Base-by-base conservation (phyloP, 1,140 invertebrate species). In the Heliconius eleuchia region DNA sequence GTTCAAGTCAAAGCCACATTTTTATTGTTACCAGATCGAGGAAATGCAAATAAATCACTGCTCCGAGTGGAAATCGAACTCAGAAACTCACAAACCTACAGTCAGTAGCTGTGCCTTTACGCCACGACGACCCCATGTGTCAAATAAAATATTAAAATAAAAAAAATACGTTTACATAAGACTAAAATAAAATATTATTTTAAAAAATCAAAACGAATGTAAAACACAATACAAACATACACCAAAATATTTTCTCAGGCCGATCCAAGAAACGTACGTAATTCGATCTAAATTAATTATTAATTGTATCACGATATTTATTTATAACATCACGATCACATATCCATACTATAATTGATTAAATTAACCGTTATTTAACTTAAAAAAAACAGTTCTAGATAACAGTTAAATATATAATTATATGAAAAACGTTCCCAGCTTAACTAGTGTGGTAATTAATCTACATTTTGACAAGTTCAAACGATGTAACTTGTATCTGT, bases 361-460 rank as follows among this genome's bases (percentile, higher is more conserved):
- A 74, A 80, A 76, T 27, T 76, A 91, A 85, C 84, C 78, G 81
- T 85, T 88, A 84, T 90, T 91, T 90, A 90, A 71, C 70, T 78
- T 71, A 75, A 66, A 75, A 66, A 66, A 66, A 66, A 66, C n/a
- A 30, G 23, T 27, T 13, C 23, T 8, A 66, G 60, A 13, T 27
- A 57, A 23, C 9, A 13, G 27, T 11, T 16, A 8, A 9, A 66
- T 66, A 30, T 66, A 27, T 66, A 66, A 66, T 66, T 66, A 66
- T 27, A 83, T 77, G 85, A 84, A 88, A 85, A 85, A 86, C 84
- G 85, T 89, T 91, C 87, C 85, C 86, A 89, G 83, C 86, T 88
- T 90, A 86, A 88, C 82, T 85, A 82, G 82, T 82, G 83, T 78
- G 80, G 81, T 87, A 84, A 88, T 90, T 89, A 90, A 88, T 87